A percentile compares a stretch with the other conserved stretches of the same genome.
Evolutionary conservation across 2,113 vertebrate genomes (phyloP).

Genomic region (Brachypteracias leptosomus): DNA sequence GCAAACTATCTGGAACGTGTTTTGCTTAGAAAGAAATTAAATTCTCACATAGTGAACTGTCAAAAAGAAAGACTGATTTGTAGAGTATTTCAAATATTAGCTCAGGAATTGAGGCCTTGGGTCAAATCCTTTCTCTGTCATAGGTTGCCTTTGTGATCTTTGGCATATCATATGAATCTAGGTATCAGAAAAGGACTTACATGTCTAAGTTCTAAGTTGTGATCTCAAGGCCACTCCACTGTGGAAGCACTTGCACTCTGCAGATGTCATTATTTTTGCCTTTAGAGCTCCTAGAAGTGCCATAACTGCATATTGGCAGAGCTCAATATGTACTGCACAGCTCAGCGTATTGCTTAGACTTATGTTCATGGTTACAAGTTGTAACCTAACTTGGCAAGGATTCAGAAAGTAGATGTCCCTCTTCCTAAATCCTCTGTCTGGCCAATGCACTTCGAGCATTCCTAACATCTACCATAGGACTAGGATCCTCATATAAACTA

Average conservation of each 20-base stretch:
- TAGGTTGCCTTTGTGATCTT: neutral
- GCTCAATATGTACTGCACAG: neutral
- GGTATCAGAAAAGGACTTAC: neutral
- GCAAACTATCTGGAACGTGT: conserved; percentile 32
- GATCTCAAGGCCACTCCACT: neutral
- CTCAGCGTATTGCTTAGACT: neutral
- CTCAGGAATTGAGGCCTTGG: neutral
- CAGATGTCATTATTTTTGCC: neutral
- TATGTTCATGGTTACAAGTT: neutral
- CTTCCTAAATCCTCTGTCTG: neutral
- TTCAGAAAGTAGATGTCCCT: neutral
- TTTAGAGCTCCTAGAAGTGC: neutral
- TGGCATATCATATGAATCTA: neutral
- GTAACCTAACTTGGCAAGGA: neutral
- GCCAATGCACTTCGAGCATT: neutral
- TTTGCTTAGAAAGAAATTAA: conserved; percentile 37
- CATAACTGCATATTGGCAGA: neutral
- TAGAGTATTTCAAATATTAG: conserved; percentile 6
- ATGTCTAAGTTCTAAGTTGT: neutral
- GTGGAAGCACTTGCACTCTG: neutral
- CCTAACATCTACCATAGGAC: neutral
- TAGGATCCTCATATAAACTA: neutral
- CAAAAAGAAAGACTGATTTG: conserved; percentile 21
- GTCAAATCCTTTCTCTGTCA: conserved; percentile 5
- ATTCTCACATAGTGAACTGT: conserved; percentile 19